These are phyloP conservation scores for Lophotriccus pileatus DNA, from an alignment of 2,797 vertebrate genomes.

Conservation along the genomic window DNA sequence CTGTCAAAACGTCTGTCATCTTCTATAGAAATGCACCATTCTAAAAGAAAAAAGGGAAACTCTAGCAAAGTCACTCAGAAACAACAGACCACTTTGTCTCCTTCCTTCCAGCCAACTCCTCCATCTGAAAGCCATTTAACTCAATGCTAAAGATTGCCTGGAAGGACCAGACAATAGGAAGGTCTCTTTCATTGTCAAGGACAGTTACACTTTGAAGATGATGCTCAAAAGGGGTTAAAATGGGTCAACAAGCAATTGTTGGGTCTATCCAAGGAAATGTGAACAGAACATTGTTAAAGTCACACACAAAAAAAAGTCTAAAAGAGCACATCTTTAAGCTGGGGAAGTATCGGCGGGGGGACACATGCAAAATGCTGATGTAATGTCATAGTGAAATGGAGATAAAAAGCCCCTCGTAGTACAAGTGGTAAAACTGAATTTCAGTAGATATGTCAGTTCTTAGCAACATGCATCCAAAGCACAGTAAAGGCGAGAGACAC, in stretches of 20 bases:
- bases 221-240: constrained; percentile 86
- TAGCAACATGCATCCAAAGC: neutral
- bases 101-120: constrained; percentile 78
- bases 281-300: constrained; percentile 77
- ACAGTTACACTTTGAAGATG: constrained; percentile 91
- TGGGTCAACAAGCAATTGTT: constrained; percentile 85
- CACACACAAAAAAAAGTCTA: constrained; percentile 62
- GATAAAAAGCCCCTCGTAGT: neutral
- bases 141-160: constrained; percentile 81
- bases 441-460: neutral
- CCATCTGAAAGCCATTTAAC: constrained; percentile 83
- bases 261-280: constrained; percentile 75
- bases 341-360: constrained; percentile 47
- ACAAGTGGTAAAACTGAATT: neutral
- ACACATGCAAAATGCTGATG: constrained; percentile 49
- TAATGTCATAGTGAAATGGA: constrained; percentile 45
- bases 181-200: constrained; percentile 88
- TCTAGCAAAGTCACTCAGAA: constrained; percentile 81
- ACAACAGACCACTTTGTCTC: constrained; percentile 84
- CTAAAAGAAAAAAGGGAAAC: constrained; percentile 80
- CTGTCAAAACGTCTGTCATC: constrained; percentile 90
- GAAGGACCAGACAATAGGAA: constrained; percentile 82
- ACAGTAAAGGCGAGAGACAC: neutral
- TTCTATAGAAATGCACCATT: constrained; percentile 80
- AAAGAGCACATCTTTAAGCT: constrained; percentile 74